phyloP scores from a whole-genome alignment of 2,888 invertebrate genomes.

The Drosophila meridiana region DNA sequence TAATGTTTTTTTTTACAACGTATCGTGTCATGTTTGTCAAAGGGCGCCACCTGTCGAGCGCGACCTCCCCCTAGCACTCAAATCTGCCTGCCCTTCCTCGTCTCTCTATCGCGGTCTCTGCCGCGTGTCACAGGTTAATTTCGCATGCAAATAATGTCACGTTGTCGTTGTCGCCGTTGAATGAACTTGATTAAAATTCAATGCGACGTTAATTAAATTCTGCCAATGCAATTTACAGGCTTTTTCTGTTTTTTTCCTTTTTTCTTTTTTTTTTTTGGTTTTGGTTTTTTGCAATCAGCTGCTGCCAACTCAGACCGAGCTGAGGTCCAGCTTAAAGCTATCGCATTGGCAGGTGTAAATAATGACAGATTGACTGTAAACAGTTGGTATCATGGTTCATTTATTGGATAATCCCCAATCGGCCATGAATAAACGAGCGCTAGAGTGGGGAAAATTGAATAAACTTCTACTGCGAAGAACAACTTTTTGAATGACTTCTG shows the following conservation, averaged over 20 bases:
- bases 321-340: conserved; percentile 29
- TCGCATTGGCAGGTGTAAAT: conserved; percentile 16
- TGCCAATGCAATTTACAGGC: conserved; percentile 70
- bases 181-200: conserved; percentile 80
- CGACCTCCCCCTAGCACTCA: conserved; percentile 26
- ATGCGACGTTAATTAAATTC: conserved; percentile 78
- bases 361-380: conserved; percentile 10
- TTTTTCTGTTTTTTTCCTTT: neutral
- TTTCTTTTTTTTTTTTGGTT: neutral
- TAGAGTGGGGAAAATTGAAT: neutral
- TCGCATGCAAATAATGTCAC: conserved; percentile 79
- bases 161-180: conserved; percentile 71
- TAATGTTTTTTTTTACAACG: conserved; percentile 20
- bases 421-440: neutral
- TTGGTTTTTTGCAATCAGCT: neutral
- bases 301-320: conserved; percentile 1
- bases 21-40: conserved; percentile 62
- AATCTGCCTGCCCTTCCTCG: conserved; percentile 6
- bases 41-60: conserved; percentile 55
- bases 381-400: conserved; percentile 1
- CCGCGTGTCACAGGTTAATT: conserved; percentile 70
- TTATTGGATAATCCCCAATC: conserved; percentile 5
- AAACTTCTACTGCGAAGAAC: too few species aligned
- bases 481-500: too few species aligned
- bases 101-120: conserved; percentile 1